These are phyloP conservation scores for Odontomachus brunneus DNA, from an alignment of 1,140 invertebrate species.

Conservation along the genomic window DNA sequence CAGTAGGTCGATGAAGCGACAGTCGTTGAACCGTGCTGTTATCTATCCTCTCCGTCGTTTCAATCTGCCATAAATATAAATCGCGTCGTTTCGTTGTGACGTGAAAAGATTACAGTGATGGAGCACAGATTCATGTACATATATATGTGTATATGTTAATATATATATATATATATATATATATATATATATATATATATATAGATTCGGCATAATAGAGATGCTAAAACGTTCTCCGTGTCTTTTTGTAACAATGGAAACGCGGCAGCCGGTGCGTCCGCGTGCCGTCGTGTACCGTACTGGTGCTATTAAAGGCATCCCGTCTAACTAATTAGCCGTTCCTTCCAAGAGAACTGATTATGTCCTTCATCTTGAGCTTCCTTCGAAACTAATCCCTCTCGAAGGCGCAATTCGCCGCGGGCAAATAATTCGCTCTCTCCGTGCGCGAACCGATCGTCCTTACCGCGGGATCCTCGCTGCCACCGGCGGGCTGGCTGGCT, in stretches of 20 bases:
- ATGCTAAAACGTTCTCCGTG: not conserved
- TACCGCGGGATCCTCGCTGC: conserved; percentile 11
- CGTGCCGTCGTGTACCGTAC: not conserved
- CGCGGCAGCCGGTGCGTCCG: not conserved
- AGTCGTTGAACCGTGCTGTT: too few relatives aligned
- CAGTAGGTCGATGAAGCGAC: too few relatives aligned
- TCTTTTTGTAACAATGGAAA: not conserved
- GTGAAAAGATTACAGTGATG: not conserved
- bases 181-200: too few relatives aligned
- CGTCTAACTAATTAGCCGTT: conserved; percentile 45
- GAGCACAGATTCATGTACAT: not conserved
- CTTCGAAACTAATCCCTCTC: conserved; percentile 59
- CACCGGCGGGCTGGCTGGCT: not conserved
- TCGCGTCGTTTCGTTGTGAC: not conserved
- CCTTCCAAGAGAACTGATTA: conserved; percentile 46
- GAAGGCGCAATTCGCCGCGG: conserved; percentile 22
- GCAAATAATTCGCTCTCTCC: conserved; percentile 20
- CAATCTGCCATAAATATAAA: not conserved
- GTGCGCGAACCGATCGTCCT: conserved; percentile 32
- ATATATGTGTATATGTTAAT: too few relatives aligned
- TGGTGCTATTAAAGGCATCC: not conserved
- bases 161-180: too few relatives aligned
- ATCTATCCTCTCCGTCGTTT: not conserved
- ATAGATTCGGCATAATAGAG: not conserved
- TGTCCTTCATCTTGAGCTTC: conserved; percentile 13